These are phyloP conservation scores for Podargus strigoides DNA, from an alignment of 2,797 vertebrate genomes.

Conservation along the genomic window DNA sequence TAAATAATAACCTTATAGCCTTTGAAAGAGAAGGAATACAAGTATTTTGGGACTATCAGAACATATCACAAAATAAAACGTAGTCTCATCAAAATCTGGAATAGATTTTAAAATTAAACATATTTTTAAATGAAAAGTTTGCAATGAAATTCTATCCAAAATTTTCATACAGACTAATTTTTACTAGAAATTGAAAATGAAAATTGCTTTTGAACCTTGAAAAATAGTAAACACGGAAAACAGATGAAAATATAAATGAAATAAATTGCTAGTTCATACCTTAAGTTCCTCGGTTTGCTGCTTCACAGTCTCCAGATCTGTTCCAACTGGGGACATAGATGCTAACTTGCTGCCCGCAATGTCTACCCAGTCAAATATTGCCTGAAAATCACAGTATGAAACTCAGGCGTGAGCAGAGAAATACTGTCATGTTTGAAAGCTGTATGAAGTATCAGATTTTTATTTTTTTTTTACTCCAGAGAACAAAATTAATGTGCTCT, in stretches of 20 bases:
- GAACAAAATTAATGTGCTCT: not conserved
- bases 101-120: not conserved
- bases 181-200: not conserved
- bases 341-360: conserved; percentile 93
- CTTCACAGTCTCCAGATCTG: conserved; percentile 96
- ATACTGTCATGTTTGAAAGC: not conserved
- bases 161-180: not conserved
- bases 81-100: not conserved
- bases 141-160: not conserved
- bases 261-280: conserved; percentile 73
- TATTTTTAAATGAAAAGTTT: not conserved
- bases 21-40: too few relatives aligned
- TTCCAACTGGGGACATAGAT: conserved; percentile 93
- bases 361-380: conserved; percentile 97
- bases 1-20: too few relatives aligned
- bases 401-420: not conserved
- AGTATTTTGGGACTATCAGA: not conserved
- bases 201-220: not conserved
- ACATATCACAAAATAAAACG: not conserved
- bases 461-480: not conserved
- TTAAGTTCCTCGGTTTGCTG: conserved; percentile 96
- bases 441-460: not conserved
- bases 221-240: not conserved
- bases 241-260: not conserved
- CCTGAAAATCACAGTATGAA: conserved; percentile 75